Evolutionary conservation across 2,888 invertebrate genomes (phyloP), one percentile per base, ranked within the genome.

Genomic region (Metalampra italica): DNA sequence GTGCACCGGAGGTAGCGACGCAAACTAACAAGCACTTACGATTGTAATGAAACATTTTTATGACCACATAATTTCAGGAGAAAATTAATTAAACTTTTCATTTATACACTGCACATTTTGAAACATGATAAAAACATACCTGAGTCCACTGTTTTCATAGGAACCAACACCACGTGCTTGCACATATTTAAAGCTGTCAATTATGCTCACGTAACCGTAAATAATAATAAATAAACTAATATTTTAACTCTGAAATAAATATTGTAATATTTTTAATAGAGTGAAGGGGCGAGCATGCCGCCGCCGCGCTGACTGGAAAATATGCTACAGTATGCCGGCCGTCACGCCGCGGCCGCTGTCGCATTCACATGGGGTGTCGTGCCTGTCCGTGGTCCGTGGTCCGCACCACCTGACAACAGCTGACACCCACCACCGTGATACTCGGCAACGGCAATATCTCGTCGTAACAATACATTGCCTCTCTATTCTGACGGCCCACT

Each of bases 121-220:
- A 22, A 22, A 22, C 22, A 22, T 22, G 5, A 22, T 22, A 22
- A 22, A 53, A 52, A 69, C 81, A 60, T 66, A 86, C 86, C 79
- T 58, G 75, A 55, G 52, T 82, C 80, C 53, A 61, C 57, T 38
- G 64, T 65, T 49, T 78, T 81, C 69, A 81, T 69, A 55, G 80
- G 75, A 66, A 81, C 72, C 52, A 80, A 62, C 36, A 77, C 72
- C 62, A 78, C 70, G 67, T 81, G 78, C 64, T 82, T 80, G 62
- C 84, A 85, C 86, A 84, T 85, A 56, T 54, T 53, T 41, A 46
- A 39, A 45, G 34, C 38, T 43, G 22, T 12, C 22, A 34, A 45
- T 45, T 45, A 45, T 45, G 44, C 15, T 34, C 34, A 13, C 9
- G 14, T 32, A 34, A 34, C 11, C 1, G 3, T 29, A 8, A 38